Conservation (phyloP, 1,140 invertebrate species). For the Diploscapter pachys region DNA sequence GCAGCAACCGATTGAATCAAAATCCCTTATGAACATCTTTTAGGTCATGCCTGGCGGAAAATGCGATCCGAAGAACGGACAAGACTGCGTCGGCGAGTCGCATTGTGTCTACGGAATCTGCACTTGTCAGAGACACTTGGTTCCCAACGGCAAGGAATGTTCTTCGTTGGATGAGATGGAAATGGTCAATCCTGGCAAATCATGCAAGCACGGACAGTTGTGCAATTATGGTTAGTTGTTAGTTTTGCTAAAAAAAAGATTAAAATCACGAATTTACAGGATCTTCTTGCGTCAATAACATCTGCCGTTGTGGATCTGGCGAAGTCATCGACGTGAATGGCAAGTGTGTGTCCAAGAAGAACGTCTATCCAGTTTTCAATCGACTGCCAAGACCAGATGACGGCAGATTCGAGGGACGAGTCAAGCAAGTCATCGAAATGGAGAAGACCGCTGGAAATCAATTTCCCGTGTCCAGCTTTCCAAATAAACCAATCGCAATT, state of each 20-base stretch:
- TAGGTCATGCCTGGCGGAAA: slow-evolving; percentile 39
- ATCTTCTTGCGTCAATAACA: slow-evolving; percentile 41
- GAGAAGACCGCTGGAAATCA: slow-evolving; percentile 21
- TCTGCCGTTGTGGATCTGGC: slow-evolving; percentile 45
- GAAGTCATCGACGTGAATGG: slow-evolving; percentile 42
- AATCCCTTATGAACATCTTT: no score
- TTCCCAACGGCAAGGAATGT: slow-evolving; percentile 47
- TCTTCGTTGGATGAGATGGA: slow-evolving; percentile 36
- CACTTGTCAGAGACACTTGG: slow-evolving; percentile 42
- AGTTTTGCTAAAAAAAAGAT: no score
- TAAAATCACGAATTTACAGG: slow-evolving; percentile 13
- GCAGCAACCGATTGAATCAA: no score
- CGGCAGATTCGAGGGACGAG: slow-evolving; percentile 27
- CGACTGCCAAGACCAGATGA: slow-evolving; percentile 10
- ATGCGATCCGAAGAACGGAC: slow-evolving; percentile 51
- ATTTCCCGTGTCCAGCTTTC: slow-evolving; percentile 30
- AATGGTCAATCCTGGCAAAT: slow-evolving; percentile 41
- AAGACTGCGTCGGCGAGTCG: slow-evolving; percentile 50
- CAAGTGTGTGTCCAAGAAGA: slow-evolving; percentile 37
- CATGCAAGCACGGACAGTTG: slow-evolving; percentile 33
- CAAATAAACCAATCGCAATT: slow-evolving; percentile 22
- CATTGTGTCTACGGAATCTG: slow-evolving; percentile 56
- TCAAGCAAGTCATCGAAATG: slow-evolving; percentile 33
- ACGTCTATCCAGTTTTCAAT: slow-evolving; percentile 38
- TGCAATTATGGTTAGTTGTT: slow-evolving; percentile 19